Base-by-base conservation (phyloP, 2,888 invertebrate species). In the Tinea semifulvella region DNA sequence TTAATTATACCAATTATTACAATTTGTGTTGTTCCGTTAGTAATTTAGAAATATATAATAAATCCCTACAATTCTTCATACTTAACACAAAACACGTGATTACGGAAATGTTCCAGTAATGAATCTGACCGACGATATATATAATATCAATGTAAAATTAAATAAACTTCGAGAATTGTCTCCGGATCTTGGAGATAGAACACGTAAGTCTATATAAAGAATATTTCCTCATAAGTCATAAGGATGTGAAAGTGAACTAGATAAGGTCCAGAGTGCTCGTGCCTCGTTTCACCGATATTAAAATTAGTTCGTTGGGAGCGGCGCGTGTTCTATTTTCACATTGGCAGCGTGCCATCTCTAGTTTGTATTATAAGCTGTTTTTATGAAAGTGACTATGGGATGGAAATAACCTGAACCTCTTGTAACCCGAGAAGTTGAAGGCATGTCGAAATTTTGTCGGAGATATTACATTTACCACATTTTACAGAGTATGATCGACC, bases 331-430 rank as follows among this genome's bases (percentile, higher is more conserved):
- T 80, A 80, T 80, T 80, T 79, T 65, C 52, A 63, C 46, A 48
- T 65, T 80, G 80, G 80, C 80, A 68, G 49, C 54, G 52, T 72
- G 80, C 80, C 80, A 80, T 69, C 69, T 67, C 69, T 74, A 73
- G 80, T 80, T 80, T 79, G 79, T 80, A 80, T 76, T 80, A 79
- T 80, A 80, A 79, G 75, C 75, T 70, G 79, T 80, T 80, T 80
- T 80, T 80, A 80, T 80, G 80, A 80, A 80, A 80, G 74, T 71
- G 73, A 73, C 72, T 73, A 72, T 69, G 66, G 63, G 79, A 76
- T 80, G 68, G 74, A 80, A 80, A 80, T 80, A 80, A 76, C 77
- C 74, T 63, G 67, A 73, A 75, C 73, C 73, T 74, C 68, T 73
- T 69, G 61, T 75, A 80, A 80, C 69, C 64, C 65, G 80, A 80